Conservation (phyloP, 2,888 invertebrate genomes). For the Cryptocephalus moraei region DNA sequence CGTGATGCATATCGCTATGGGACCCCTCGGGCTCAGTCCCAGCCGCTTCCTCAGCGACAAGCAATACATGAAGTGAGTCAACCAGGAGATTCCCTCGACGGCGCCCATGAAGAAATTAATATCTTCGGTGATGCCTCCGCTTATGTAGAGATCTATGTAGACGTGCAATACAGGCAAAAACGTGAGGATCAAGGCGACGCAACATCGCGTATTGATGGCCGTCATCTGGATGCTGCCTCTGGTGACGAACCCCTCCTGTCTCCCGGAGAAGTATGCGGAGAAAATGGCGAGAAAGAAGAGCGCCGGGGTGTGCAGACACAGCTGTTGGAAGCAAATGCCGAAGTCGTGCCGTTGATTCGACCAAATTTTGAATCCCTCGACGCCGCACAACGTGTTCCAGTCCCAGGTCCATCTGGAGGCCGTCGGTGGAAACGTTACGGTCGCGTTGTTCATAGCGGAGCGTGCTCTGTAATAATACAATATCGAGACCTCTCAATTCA, state of each 20-base stretch:
- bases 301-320: slow-evolving; percentile 68
- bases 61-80: slow-evolving; percentile 68
- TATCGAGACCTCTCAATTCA: too few species aligned
- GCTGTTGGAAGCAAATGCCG: slow-evolving; percentile 75
- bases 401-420: slow-evolving; percentile 41
- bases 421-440: too few species aligned
- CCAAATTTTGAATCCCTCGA: slow-evolving; percentile 61
- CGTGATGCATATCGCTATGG: slow-evolving; percentile 53
- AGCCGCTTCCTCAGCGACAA: slow-evolving; percentile 56
- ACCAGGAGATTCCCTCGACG: slow-evolving; percentile 68
- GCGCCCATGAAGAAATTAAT: slow-evolving; percentile 63
- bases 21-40: slow-evolving; percentile 62
- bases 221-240: slow-evolving; percentile 53
- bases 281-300: slow-evolving; percentile 60
- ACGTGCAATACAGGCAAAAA: slow-evolving; percentile 59
- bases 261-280: slow-evolving; percentile 76
- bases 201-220: slow-evolving; percentile 54
- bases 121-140: slow-evolving; percentile 26
- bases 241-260: slow-evolving; percentile 50
- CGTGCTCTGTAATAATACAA: too few species aligned
- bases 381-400: slow-evolving; percentile 69
- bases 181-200: slow-evolving; percentile 52
- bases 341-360: slow-evolving; percentile 61
- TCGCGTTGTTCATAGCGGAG: too few species aligned
- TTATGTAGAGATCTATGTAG: slow-evolving; percentile 49